phyloP scores from a whole-genome alignment of 2,113 vertebrate genomes.

The Zosterops lateralis region DNA sequence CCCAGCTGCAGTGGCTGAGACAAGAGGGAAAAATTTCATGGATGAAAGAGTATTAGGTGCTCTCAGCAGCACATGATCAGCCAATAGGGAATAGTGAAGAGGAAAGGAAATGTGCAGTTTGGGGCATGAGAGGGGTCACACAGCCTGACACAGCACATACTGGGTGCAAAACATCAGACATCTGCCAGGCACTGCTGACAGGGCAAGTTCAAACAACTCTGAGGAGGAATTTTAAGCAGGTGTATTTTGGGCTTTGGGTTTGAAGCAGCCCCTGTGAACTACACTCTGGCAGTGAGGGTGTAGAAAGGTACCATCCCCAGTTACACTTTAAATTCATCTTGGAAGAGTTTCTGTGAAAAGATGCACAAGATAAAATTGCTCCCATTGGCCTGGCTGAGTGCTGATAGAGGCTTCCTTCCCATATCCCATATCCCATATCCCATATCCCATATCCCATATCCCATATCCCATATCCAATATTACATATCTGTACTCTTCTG shows the following conservation, averaged over 20 bases:
- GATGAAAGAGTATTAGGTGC: not conserved
- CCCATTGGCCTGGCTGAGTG: accelerated
- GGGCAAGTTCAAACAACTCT: not conserved
- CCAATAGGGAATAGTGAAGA: accelerated
- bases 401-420: not conserved
- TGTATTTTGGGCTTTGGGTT: not conserved
- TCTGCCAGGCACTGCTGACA: not conserved
- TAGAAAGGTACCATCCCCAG: not conserved
- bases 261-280: not conserved
- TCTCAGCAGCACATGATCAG: not conserved
- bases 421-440: too few relatives aligned
- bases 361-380: not conserved
- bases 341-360: not conserved
- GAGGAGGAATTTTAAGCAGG: not conserved
- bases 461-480: not conserved
- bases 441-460: too few relatives aligned
- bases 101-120: not conserved
- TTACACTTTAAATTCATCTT: not conserved
- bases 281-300: not conserved
- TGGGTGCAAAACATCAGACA: not conserved
- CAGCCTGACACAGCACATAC: not conserved
- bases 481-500: not conserved
- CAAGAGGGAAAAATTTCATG: not conserved
- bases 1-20: not conserved
- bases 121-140: not conserved